Evolutionary conservation across 2,888 invertebrate species (phyloP).

Genomic region (Ernsta delagoae): DNA sequence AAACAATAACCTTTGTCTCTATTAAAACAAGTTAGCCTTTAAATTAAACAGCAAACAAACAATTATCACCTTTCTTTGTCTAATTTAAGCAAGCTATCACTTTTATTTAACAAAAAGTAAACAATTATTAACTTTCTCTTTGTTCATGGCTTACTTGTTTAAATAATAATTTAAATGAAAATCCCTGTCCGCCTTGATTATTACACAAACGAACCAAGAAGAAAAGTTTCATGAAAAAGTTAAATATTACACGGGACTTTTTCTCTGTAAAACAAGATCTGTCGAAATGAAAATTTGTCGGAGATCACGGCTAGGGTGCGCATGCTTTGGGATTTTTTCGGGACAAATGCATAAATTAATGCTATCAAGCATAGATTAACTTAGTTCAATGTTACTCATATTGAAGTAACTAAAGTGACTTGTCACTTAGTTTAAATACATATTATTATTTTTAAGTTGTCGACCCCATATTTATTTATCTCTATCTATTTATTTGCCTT

Average conservation of each 20-base stretch:
- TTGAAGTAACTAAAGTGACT: too few relatives aligned
- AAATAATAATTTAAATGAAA: slow-evolving; percentile 21
- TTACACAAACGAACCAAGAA: slow-evolving; percentile 28
- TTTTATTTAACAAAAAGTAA: background rate
- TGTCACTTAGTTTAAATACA: too few relatives aligned
- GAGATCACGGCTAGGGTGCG: slow-evolving; percentile 18
- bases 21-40: background rate
- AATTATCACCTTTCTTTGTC: background rate
- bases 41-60: background rate
- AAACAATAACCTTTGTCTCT: too few relatives aligned
- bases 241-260: slow-evolving; percentile 31
- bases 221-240: slow-evolving; percentile 32
- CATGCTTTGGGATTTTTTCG: background rate
- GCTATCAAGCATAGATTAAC: too few relatives aligned
- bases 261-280: slow-evolving; percentile 33
- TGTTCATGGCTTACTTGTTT: background rate
- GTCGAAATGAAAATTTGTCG: slow-evolving; percentile 37
- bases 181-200: slow-evolving; percentile 17
- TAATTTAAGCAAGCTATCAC: background rate
- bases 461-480: too few relatives aligned
- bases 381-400: too few relatives aligned
- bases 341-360: background rate
- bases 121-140: background rate
- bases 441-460: too few relatives aligned
- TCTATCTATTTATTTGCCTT: too few relatives aligned